Conservation (phyloP, 2,113 vertebrate species). For the Cichladusa arquata region DNA sequence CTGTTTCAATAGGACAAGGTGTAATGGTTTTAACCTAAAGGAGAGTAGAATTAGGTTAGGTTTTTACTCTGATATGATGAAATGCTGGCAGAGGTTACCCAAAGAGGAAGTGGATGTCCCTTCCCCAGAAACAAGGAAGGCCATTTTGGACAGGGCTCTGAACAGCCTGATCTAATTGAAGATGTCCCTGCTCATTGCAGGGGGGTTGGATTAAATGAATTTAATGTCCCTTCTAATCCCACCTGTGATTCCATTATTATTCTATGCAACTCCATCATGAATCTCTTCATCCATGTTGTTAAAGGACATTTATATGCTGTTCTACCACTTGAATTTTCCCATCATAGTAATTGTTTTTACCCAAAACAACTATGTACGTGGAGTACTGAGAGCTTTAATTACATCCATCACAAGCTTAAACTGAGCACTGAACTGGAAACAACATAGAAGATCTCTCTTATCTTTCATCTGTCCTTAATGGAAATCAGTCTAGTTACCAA, state of each 20-base stretch:
- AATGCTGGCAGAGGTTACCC: accelerated
- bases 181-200: not conserved
- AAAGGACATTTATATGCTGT: not conserved
- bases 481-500: not conserved
- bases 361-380: not conserved
- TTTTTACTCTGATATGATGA: not conserved
- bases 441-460: not conserved
- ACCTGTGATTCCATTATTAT: not conserved
- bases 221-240: too few relatives aligned
- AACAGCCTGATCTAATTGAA: not conserved
- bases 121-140: not conserved
- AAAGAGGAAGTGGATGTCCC: not conserved
- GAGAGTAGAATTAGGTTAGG: not conserved
- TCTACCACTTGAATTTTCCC: not conserved
- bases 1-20: too few relatives aligned
- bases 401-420: not conserved
- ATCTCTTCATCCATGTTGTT: not conserved
- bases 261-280: not conserved
- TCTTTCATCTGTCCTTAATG: not conserved
- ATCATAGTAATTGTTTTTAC: not conserved
- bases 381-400: not conserved
- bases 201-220: not conserved
- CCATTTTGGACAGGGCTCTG: not conserved
- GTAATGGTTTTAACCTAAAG: not conserved
- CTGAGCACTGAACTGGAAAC: not conserved